phyloP scores from a whole-genome alignment of 2,797 vertebrate genomes.

The Picus viridis region DNA sequence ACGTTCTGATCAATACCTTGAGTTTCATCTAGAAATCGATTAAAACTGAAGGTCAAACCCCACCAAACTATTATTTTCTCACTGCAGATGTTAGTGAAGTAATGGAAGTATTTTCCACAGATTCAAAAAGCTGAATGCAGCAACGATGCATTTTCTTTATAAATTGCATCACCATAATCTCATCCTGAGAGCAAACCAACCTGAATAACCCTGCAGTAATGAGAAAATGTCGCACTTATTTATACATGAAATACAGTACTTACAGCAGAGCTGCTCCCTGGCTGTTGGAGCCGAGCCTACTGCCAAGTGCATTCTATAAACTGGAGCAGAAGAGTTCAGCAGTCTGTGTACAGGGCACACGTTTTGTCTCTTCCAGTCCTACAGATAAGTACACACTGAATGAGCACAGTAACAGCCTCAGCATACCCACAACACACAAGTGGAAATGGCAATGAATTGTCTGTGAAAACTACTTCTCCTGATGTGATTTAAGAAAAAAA shows the following conservation, averaged over 20 bases:
- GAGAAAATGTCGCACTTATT: neutral
- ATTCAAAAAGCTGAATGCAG: neutral
- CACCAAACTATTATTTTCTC: neutral
- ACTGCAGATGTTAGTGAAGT: neutral
- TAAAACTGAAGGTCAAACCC: neutral
- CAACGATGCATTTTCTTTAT: neutral
- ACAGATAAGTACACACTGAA: accelerated
- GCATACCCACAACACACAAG: too few relatives aligned
- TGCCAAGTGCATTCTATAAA: neutral
- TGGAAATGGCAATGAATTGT: neutral
- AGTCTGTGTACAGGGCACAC: neutral
- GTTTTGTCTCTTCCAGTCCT: neutral
- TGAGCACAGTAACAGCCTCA: neutral
- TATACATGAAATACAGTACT: neutral
- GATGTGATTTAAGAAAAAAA: neutral
- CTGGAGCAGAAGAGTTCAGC: neutral
- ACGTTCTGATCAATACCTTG: neutral
- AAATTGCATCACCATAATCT: neutral
- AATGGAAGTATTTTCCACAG: neutral
- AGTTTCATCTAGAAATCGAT: neutral
- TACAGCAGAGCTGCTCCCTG: neutral
- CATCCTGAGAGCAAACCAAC: neutral
- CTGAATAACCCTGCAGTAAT: neutral
- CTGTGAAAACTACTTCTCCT: neutral
- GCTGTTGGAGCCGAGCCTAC: neutral